Evolutionary conservation across 2,113 vertebrate genomes (phyloP).

Genomic region (Neodon shergylaensis): DNA sequence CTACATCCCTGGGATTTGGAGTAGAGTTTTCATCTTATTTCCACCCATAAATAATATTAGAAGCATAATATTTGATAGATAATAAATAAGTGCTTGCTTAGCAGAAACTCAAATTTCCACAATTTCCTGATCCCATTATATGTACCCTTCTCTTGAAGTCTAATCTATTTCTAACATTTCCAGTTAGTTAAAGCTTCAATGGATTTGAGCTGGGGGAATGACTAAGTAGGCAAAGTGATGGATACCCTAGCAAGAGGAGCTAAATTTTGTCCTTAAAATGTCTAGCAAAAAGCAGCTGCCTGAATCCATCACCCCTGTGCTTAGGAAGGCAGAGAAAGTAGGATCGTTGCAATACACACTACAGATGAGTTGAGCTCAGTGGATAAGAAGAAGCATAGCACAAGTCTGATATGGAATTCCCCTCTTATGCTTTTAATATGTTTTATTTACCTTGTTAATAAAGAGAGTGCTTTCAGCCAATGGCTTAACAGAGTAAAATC

Average conservation of each 20-base stretch:
- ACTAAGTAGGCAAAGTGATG: not conserved
- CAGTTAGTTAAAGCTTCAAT: not conserved
- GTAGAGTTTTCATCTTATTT: not conserved
- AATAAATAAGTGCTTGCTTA: not conserved
- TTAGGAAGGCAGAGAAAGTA: not conserved
- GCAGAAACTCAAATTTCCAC: constrained; percentile 10
- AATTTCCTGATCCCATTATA: not conserved
- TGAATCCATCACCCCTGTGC: not conserved
- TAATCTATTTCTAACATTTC: not conserved
- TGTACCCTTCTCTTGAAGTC: not conserved
- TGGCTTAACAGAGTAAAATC: too few species aligned
- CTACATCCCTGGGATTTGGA: not conserved
- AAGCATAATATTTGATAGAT: not conserved
- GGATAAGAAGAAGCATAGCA: not conserved
- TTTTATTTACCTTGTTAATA: too few species aligned
- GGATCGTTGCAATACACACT: not conserved
- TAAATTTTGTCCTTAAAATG: not conserved
- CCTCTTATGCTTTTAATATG: too few species aligned
- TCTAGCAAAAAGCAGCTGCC: not conserved
- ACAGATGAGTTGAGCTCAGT: not conserved
- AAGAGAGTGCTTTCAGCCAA: too few species aligned
- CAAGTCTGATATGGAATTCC: too few species aligned
- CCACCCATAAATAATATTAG: not conserved
- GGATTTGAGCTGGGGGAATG: not conserved
- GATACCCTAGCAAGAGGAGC: not conserved